Percentiles rank a stretch among this genome's conserved stretches.
phyloP scores from a whole-genome alignment of 2,113 vertebrate species.

The Cyprinodon tularosa region DNA sequence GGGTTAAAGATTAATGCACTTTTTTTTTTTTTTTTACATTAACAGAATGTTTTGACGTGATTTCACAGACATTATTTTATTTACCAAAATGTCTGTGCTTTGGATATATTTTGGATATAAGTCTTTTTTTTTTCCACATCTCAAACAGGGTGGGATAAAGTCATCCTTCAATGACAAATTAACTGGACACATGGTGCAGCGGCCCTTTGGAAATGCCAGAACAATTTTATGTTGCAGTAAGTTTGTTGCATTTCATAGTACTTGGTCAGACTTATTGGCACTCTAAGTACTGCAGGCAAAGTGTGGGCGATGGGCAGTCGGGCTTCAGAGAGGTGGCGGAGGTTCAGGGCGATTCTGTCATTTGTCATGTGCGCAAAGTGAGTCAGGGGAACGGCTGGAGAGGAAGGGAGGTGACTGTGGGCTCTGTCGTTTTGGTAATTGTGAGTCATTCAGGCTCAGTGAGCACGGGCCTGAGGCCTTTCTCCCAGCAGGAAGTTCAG shows the following conservation, averaged over 20 bases:
- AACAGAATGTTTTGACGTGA: slow-evolving; percentile 8
- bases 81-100: not conserved
- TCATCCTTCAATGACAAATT: slow-evolving; percentile 31
- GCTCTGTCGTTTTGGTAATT: slow-evolving; percentile 72
- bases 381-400: slow-evolving; percentile 68
- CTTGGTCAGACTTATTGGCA: slow-evolving; percentile 49
- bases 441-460: slow-evolving; percentile 78
- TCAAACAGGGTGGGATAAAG: slow-evolving; percentile 12
- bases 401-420: slow-evolving; percentile 60
- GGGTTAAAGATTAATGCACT: not conserved
- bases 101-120: slow-evolving; percentile 15
- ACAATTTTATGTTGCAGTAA: slow-evolving; percentile 13
- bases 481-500: slow-evolving; percentile 54
- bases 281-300: slow-evolving; percentile 57
- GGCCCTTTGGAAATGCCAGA: slow-evolving; percentile 12
- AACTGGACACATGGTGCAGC: not conserved
- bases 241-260: slow-evolving; percentile 59
- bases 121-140: slow-evolving; percentile 6
- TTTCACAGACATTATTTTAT: not conserved
- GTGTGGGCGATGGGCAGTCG: slow-evolving; percentile 62
- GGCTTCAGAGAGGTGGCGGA: slow-evolving; percentile 56
- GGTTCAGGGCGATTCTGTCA: slow-evolving; percentile 61
- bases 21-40: not conserved
- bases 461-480: slow-evolving; percentile 65
- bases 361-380: slow-evolving; percentile 72